Percentiles rank a stretch among this genome's conserved stretches.
These are phyloP conservation scores for Panorpa germanica DNA, from an alignment of 2,888 invertebrate species.

Conservation along the genomic window DNA sequence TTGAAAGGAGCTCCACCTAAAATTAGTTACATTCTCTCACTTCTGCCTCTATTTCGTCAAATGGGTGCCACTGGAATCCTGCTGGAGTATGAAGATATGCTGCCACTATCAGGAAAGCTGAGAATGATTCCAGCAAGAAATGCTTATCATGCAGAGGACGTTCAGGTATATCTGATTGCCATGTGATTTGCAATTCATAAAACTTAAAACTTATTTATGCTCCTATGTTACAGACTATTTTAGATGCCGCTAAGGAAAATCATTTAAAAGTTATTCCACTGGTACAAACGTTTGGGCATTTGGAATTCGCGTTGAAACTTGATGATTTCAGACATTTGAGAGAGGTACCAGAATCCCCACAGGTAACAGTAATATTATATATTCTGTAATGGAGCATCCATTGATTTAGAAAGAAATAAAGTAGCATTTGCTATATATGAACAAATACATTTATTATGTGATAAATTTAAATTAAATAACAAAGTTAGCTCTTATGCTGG, in stretches of 20 bases:
- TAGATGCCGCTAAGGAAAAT: constrained; percentile 31
- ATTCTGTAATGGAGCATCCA: constrained; percentile 32
- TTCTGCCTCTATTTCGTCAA: constrained; percentile 34
- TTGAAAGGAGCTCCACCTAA: constrained; percentile 53
- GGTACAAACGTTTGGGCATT: constrained; percentile 59
- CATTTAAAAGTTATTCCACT: constrained; percentile 51
- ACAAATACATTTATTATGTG: no score
- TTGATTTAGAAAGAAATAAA: no score
- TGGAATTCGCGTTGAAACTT: constrained; percentile 52
- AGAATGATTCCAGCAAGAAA: constrained; percentile 32
- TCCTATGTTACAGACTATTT: constrained; percentile 24
- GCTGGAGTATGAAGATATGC: constrained; percentile 68
- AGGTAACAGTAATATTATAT: no score
- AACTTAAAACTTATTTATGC: no score
- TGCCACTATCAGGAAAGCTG: constrained; percentile 45
- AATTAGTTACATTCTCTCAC: constrained; percentile 33
- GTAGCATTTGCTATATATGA: no score
- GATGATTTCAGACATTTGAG: constrained; percentile 38
- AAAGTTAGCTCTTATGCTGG: no score
- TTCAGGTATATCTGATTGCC: constrained; percentile 30
- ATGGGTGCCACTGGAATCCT: constrained; percentile 54
- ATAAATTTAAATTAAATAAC: no score
- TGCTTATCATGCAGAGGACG: constrained; percentile 35
- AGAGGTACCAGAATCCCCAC: constrained; percentile 44
- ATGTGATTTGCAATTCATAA: no score